Evolutionary conservation across 2,888 invertebrate genomes (phyloP), one percentile per base, ranked within the genome.

Genomic region (Andrena haemorrhoa): DNA sequence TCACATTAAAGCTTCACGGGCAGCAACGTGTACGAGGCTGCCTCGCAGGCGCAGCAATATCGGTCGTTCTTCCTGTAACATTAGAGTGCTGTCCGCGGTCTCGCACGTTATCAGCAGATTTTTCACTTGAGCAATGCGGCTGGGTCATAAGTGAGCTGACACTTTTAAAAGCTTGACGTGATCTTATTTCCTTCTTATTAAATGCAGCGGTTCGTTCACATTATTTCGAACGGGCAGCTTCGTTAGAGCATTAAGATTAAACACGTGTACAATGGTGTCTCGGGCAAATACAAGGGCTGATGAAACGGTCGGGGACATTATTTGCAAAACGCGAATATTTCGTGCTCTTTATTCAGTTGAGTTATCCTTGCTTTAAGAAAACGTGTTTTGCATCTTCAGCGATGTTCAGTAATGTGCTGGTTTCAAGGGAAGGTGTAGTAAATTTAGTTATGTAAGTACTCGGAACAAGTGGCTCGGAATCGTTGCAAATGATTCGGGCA

Each of bases 1-100:
- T 51, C 65, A 2, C 41, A 53, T 79, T 61, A 75, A 75, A 61
- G 35, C 5, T 29, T 3, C 8, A 8, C 29, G 49, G n/a, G 58
- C 35, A 23, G 65, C 49, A n/a, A 31, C 20, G 41, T 56, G 70
- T 29, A 10, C 63, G 8, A 35, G 56, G 33, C 10, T 65, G 33
- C n/a, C 33, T 49, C 23, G 31, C 23, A 26, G 12, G 35, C 29
- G 23, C 47, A 5, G 23, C 12, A 16, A 47, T 63, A 66, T 66
- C 65, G 20, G 10, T 10, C 16, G 7, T 0, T 10, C 26, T 3
- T 29, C 12, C 20, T 23, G 20, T 6, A 12, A 35, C 23, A 4
- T 10, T 10, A n/a, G 29, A 20, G 49, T 23, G 56, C 35, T 47
- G 69, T 23, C 26, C 4, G 4, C 26, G 6, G 58, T n/a, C 33